Evolutionary conservation across 2,113 vertebrate species (phyloP).

Genomic region (Raja brachyura): DNA sequence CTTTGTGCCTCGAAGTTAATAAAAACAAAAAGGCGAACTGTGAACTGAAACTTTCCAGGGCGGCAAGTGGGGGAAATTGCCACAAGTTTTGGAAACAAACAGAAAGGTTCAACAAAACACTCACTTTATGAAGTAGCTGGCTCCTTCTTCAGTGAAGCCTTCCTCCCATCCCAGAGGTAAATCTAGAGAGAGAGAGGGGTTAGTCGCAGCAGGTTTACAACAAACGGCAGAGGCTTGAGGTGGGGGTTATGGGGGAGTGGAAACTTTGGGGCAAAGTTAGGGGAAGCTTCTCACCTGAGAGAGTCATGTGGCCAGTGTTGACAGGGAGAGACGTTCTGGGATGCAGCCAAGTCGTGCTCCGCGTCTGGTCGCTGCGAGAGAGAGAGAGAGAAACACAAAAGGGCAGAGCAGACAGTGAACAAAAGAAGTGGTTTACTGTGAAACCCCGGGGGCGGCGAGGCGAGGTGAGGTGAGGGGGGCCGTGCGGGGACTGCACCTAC

Average conservation of each 20-base stretch:
- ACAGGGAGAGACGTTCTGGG: conserved; percentile 87
- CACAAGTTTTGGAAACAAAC: neutral
- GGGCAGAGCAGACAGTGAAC: conserved; percentile 59
- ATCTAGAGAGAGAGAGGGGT: conserved; percentile 55
- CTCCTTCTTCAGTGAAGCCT: conserved; percentile 91
- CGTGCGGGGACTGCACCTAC: conserved; percentile 54
- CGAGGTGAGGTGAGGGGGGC: neutral
- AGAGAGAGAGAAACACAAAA: conserved; percentile 54
- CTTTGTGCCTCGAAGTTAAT: neutral
- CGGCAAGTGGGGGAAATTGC: too few species aligned
- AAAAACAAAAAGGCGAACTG: neutral
- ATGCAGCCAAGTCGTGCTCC: conserved; percentile 83
- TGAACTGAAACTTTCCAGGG: neutral
- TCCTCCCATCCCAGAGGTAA: conserved; percentile 95
- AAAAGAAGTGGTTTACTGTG: neutral
- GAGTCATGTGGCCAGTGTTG: conserved; percentile 96
- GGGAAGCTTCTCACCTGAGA: conserved; percentile 71
- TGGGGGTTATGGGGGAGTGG: neutral
- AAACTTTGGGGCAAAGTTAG: neutral
- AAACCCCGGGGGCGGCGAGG: too few species aligned
- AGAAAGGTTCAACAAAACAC: conserved; percentile 47
- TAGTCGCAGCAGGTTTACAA: neutral
- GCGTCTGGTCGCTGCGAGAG: conserved; percentile 73
- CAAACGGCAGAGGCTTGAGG: neutral
- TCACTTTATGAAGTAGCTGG: conserved; percentile 98